These are phyloP conservation scores for Adoxophyes honmai DNA, from an alignment of 1,140 invertebrate genomes.

Conservation along the genomic window DNA sequence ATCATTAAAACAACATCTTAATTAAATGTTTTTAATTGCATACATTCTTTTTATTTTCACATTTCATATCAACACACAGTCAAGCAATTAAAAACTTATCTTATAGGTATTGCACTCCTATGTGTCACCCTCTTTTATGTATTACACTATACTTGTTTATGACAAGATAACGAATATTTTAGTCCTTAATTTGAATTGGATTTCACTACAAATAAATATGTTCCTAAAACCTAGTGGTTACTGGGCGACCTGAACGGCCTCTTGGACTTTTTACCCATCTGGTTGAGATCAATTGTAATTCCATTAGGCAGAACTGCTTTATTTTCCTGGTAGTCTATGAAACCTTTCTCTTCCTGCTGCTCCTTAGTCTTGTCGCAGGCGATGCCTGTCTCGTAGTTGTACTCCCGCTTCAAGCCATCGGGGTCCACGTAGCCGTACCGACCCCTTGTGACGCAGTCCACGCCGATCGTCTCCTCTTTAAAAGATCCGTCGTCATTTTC, in stretches of 20 bases:
- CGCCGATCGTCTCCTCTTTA: slow-evolving; percentile 89
- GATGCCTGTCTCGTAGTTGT: slow-evolving; percentile 85
- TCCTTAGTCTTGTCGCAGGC: slow-evolving; percentile 81
- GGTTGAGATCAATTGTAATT: slow-evolving; percentile 82
- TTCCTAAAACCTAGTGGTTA: slow-evolving; percentile 46
- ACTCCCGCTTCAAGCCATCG: slow-evolving; percentile 85
- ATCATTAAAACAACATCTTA: slow-evolving; percentile 4
- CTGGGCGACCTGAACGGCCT: slow-evolving; percentile 76
- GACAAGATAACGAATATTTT: slow-evolving; percentile 39
- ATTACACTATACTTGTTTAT: slow-evolving; percentile 19
- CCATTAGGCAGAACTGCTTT: slow-evolving; percentile 84
- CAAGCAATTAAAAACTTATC: slow-evolving; percentile 11
- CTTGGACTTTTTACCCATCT: slow-evolving; percentile 83
- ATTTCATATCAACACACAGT: slow-evolving; percentile 24
- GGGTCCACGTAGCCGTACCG: slow-evolving; percentile 91
- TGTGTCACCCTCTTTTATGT: slow-evolving; percentile 6
- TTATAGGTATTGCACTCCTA: neutral
- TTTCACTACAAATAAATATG: slow-evolving; percentile 72
- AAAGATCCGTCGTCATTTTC: slow-evolving; percentile 89
- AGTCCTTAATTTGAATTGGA: slow-evolving; percentile 50
- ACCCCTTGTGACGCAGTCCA: slow-evolving; percentile 87
- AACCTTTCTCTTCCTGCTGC: slow-evolving; percentile 79
- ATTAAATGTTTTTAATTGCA: slow-evolving; percentile 14
- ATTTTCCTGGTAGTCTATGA: slow-evolving; percentile 85
- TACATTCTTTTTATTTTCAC: slow-evolving; percentile 28